A percentile compares a stretch with the other conserved stretches of the same genome.
Conservation (phyloP, 2,113 vertebrate genomes). For the Pangasianodon gigas region DNA sequence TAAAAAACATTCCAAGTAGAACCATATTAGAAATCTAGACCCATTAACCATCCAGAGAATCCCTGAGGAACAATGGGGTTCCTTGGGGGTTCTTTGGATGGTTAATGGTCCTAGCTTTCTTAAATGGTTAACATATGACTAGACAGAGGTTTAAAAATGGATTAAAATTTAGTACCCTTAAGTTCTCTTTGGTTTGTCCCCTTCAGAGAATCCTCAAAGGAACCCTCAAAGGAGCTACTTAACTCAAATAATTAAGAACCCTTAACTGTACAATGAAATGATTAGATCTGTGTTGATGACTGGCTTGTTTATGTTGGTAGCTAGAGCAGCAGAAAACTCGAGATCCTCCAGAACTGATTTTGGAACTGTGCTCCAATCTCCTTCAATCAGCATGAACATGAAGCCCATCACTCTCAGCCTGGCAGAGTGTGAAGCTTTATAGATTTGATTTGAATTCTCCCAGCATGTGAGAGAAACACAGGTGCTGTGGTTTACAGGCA, state of each 20-base stretch:
- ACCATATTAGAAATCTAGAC: neutral
- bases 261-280: neutral
- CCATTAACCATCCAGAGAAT: no score
- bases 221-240: neutral
- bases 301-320: neutral
- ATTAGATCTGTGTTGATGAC: neutral
- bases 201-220: no score
- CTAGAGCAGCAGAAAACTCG: neutral
- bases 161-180: neutral
- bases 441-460: conserved; percentile 46
- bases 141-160: neutral
- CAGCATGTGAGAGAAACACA: conserved; percentile 74
- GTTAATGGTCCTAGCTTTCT: neutral
- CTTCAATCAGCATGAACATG: neutral
- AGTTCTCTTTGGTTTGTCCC: neutral
- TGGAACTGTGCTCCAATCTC: neutral
- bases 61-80: neutral
- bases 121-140: neutral
- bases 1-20: no score
- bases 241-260: neutral
- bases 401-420: conserved; percentile 7
- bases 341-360: conserved; percentile 15
- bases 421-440: conserved; percentile 35
- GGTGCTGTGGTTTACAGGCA: conserved; percentile 67
- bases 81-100: neutral